Evolutionary conservation across 2,888 invertebrate species (phyloP).

Genomic region (Cheilosia impressa): DNA sequence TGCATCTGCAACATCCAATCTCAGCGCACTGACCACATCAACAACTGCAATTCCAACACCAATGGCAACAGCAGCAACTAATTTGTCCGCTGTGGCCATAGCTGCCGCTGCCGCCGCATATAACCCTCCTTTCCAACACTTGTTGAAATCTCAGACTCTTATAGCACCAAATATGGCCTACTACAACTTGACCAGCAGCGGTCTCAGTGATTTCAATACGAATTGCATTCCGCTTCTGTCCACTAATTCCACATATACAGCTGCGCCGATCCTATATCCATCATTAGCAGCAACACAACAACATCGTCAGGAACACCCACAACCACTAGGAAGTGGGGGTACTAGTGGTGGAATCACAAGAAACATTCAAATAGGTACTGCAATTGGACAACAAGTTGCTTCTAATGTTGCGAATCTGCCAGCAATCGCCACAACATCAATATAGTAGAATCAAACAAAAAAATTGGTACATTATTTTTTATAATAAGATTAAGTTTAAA

Average conservation of each 20-base stretch:
- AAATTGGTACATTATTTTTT: constrained; percentile 56
- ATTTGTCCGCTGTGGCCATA: constrained; percentile 63
- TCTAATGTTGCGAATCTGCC: constrained; percentile 76
- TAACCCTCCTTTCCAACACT: constrained; percentile 76
- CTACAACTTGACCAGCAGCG: constrained; percentile 51
- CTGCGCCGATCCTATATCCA: constrained; percentile 69
- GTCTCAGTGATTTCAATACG: constrained; percentile 78
- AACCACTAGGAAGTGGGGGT: constrained; percentile 54
- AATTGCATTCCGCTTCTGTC: constrained; percentile 82
- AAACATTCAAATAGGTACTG: constrained; percentile 44
- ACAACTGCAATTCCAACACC: constrained; percentile 81
- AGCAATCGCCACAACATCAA: constrained; percentile 60
- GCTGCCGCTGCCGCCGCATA: constrained; percentile 38
- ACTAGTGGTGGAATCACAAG: constrained; percentile 27
- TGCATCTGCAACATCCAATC: constrained; percentile 75
- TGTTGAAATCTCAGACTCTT: constrained; percentile 77
- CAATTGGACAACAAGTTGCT: constrained; percentile 56
- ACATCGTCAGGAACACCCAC: constrained; percentile 77
- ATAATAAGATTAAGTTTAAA: constrained; percentile 61
- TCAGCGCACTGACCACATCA: constrained; percentile 79
- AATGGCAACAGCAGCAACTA: constrained; percentile 70
- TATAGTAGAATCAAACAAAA: constrained; percentile 69
- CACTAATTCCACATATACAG: constrained; percentile 69
- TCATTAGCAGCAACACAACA: constrained; percentile 74
- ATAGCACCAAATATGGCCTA: constrained; percentile 73